Conservation (phyloP, 1,140 invertebrate species). For the Drosophila nigrodunni region DNA sequence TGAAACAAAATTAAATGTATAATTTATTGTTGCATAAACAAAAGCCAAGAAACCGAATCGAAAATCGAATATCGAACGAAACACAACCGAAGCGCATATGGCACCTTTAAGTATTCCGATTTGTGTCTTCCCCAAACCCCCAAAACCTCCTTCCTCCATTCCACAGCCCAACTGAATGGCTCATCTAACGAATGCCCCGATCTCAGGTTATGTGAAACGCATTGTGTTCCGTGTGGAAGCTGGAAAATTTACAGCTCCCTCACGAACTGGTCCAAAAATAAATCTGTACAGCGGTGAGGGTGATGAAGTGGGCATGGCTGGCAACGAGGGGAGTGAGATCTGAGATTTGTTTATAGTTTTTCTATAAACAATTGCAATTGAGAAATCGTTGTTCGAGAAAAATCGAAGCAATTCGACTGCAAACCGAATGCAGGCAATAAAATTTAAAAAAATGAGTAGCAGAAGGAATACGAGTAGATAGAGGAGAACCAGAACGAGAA, state of each 20-base stretch:
- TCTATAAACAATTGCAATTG: conserved; percentile 77
- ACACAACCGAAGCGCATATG: conserved; percentile 68
- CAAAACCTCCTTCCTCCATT: not conserved
- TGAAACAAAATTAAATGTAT: conserved; percentile 79
- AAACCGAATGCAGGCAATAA: conserved; percentile 26
- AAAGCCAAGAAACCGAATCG: conserved; percentile 73
- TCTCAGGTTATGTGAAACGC: conserved; percentile 32
- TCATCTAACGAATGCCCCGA: conserved; percentile 26
- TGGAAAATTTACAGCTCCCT: conserved; percentile 63
- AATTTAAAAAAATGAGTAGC: conserved; percentile 3
- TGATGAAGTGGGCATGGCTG: conserved; percentile 24
- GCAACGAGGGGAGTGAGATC: not conserved
- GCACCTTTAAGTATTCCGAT: conserved; percentile 76
- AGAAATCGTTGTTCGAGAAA: conserved; percentile 72
- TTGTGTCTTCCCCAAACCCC: conserved; percentile 12
- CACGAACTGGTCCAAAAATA: conserved; percentile 69
- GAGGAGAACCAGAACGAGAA: not conserved
- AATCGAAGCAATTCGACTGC: conserved; percentile 44
- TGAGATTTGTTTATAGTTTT: conserved; percentile 71
- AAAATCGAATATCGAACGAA: conserved; percentile 57
- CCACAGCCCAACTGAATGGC: conserved; percentile 9
- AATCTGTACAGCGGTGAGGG: conserved; percentile 51
- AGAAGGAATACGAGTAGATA: not conserved
- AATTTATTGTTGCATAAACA: conserved; percentile 83
- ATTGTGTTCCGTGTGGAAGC: conserved; percentile 53